Conservation (phyloP, 1,140 invertebrate genomes). For the Leptinotarsa defecta region DNA sequence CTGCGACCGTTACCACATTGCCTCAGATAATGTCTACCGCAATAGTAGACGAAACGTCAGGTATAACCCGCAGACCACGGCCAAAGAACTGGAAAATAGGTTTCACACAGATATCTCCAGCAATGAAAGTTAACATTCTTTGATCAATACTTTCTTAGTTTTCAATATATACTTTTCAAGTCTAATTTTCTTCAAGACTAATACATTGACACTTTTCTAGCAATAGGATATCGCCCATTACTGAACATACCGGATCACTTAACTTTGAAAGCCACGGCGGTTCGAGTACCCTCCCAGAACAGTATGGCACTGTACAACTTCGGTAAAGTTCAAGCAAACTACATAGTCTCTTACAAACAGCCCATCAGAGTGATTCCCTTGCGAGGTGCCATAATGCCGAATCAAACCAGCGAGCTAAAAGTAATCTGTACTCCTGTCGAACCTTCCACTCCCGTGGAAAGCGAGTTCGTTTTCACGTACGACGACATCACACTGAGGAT, state of each 20-base stretch:
- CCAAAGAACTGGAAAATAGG: no score
- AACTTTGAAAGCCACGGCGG: neutral
- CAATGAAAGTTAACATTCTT: no score
- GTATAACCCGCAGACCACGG: no score
- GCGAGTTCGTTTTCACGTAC: constrained; percentile 6
- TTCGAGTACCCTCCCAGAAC: constrained; percentile 12
- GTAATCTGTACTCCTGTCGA: neutral
- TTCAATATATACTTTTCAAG: no score
- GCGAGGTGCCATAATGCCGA: constrained; percentile 5
- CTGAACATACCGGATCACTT: constrained; percentile 13
- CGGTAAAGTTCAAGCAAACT: constrained; percentile 11
- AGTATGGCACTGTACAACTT: constrained; percentile 16
- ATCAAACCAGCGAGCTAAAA: constrained; percentile 11
- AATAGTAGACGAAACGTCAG: no score
- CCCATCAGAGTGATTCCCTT: constrained; percentile 10
- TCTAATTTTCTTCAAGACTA: no score
- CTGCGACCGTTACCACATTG: no score
- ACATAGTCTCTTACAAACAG: neutral
- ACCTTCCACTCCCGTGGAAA: neutral
- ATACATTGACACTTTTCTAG: neutral
- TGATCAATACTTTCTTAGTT: no score
- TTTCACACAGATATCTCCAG: no score
- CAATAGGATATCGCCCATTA: constrained; percentile 11
- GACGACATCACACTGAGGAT: constrained; percentile 10
- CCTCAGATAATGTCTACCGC: no score